Percentiles rank a stretch among this genome's conserved stretches.
Conservation (phyloP, 1,140 invertebrate genomes). For the Aphaenogaster rudis region DNA sequence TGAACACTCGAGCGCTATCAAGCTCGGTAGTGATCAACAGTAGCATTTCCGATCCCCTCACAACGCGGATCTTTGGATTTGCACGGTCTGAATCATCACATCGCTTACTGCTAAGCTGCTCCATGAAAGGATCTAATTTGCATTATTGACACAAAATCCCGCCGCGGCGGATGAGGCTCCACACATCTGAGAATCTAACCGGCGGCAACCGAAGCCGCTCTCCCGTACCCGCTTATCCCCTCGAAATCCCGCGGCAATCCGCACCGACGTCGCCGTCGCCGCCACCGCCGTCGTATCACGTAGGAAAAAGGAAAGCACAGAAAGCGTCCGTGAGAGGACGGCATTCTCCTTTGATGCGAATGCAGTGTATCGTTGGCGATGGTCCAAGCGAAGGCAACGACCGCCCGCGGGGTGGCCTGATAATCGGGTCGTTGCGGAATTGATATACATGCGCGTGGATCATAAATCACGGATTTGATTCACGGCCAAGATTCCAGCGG, state of each 20-base stretch:
- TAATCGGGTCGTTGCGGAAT: slow-evolving; percentile 83
- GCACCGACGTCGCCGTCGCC: neutral
- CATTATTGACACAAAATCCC: slow-evolving; percentile 61
- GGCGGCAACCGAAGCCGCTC: too few relatives aligned
- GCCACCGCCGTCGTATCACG: neutral
- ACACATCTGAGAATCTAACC: slow-evolving; percentile 36
- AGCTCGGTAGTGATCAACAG: neutral
- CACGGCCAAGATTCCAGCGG: slow-evolving; percentile 79
- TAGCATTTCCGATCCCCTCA: neutral
- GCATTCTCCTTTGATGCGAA: slow-evolving; percentile 50
- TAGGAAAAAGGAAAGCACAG: slow-evolving; percentile 15
- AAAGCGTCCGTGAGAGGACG: slow-evolving; percentile 13
- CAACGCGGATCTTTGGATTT: slow-evolving; percentile 21
- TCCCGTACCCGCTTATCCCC: slow-evolving; percentile 35
- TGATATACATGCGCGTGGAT: slow-evolving; percentile 80
- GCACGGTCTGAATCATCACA: slow-evolving; percentile 26
- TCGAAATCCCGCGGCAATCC: slow-evolving; percentile 49
- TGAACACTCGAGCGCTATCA: neutral
- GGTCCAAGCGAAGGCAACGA: slow-evolving; percentile 79
- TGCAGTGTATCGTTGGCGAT: slow-evolving; percentile 73
- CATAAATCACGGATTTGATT: slow-evolving; percentile 82
- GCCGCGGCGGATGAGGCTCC: neutral
- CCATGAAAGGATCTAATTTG: slow-evolving; percentile 42
- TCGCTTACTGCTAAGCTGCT: slow-evolving; percentile 17
- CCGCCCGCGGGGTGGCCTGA: slow-evolving; percentile 70